Conservation (phyloP, 1,140 invertebrate genomes). For the Riptortus pedestris region DNA sequence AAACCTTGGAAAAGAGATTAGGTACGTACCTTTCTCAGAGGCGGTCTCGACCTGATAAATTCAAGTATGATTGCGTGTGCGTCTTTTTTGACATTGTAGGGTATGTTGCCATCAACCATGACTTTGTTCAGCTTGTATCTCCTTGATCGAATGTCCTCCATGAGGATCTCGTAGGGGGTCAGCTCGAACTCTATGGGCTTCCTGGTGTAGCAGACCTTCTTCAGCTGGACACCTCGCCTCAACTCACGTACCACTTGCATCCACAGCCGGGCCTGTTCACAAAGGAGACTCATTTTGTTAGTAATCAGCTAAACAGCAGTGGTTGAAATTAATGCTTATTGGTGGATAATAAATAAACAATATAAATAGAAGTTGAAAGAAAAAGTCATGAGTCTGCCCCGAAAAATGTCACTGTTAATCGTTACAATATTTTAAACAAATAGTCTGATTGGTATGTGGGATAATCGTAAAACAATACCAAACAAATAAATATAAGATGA, state of each 20-base stretch:
- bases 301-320: too few species aligned
- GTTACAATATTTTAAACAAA: too few species aligned
- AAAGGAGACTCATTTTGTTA: too few species aligned
- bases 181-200: conserved; percentile 78
- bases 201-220: conserved; percentile 68
- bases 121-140: conserved; percentile 73
- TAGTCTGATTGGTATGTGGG: too few species aligned
- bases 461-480: too few species aligned
- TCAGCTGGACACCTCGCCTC: conserved; percentile 75
- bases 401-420: too few species aligned
- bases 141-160: conserved; percentile 87
- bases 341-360: too few species aligned
- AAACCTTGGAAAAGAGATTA: too few species aligned
- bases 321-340: too few species aligned
- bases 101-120: conserved; percentile 71
- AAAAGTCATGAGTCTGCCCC: too few species aligned
- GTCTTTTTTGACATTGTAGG: conserved; percentile 77
- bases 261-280: conserved; percentile 80
- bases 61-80: conserved; percentile 90
- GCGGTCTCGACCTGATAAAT: conserved; percentile 89
- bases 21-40: conserved; percentile 79
- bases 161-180: conserved; percentile 94
- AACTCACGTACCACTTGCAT: conserved; percentile 88
- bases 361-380: too few species aligned
- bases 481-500: too few species aligned